Base-by-base conservation (phyloP, 2,797 vertebrate species). In the Geotrypetes seraphini region DNA sequence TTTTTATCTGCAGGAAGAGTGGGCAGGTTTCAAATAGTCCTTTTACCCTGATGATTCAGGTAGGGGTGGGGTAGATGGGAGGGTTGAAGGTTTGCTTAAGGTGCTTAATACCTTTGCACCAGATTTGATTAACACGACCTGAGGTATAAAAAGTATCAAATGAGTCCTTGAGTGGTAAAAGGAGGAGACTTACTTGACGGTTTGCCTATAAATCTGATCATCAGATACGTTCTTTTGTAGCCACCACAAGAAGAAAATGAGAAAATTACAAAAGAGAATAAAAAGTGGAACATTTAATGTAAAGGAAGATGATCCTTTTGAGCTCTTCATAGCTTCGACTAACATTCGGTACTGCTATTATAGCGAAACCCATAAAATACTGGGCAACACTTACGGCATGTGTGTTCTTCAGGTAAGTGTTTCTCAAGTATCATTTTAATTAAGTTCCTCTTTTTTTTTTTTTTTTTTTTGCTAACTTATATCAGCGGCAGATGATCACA, bases 331-430 rank as follows among this genome's bases (percentile, higher is more conserved):
- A 3, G 95, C 94, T 1, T 92, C 95, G 2, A 99, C 96, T 8
- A 98, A 91, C 73, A 98, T 99, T 54, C 92, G 95, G 19, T 99
- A 99, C 62, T 99, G 96, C 66, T 99, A 99, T 70, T 99, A 99
- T 78, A 99, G 88, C 0, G 96, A 99, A 56, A 99, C 94, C 0
- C 96, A 99, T 36, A 99, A 98, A 70, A 94, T 99, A 52, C 81
- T 99, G 18, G 95, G 96, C 15, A 98, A 96, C 69, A 99, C 95
- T 0, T 99, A 73, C 0, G 96, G 96, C 54, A 97, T 97, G 96
- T 99, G 95, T 18, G 81, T 99, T 24, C 57, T 97, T 5, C 95
- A 99, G 91, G 95, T 96, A 36, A 53, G 70, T 5, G 9, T 8
- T 22, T 5, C 8, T 23, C 7, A 5, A 5, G 8, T 15, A 12